Conservation (phyloP, 1,140 invertebrate genomes). For the Caenorhabditis brenneri region DNA sequence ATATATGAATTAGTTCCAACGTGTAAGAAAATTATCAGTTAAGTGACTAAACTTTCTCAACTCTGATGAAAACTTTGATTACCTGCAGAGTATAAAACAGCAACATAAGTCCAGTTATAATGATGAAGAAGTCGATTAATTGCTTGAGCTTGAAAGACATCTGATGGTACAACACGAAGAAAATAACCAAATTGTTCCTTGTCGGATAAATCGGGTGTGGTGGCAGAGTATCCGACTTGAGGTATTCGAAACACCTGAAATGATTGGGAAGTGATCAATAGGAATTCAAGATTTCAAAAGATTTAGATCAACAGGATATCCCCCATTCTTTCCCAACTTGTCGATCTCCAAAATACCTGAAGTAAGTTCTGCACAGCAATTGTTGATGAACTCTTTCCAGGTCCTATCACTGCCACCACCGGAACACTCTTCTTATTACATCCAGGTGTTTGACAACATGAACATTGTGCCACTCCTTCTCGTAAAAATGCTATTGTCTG, state of each 20-base stretch:
- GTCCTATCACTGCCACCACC: slow-evolving; percentile 65
- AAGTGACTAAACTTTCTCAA: background rate
- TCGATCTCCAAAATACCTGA: slow-evolving; percentile 74
- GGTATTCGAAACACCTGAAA: slow-evolving; percentile 68
- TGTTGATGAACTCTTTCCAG: slow-evolving; percentile 68
- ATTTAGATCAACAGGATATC: too few species aligned
- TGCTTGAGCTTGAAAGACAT: slow-evolving; percentile 81
- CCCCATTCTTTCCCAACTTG: too few species aligned
- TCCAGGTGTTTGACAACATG: slow-evolving; percentile 70
- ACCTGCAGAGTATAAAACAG: slow-evolving; percentile 83
- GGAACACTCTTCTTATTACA: slow-evolving; percentile 65
- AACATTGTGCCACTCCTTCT: slow-evolving; percentile 67
- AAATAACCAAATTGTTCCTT: slow-evolving; percentile 82
- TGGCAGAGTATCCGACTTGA: slow-evolving; percentile 81
- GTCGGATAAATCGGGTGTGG: slow-evolving; percentile 80
- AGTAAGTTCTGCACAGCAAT: slow-evolving; percentile 80
- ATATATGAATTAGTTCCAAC: too few species aligned
- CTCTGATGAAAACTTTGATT: too few species aligned
- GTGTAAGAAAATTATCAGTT: too few species aligned
- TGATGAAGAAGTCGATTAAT: slow-evolving; percentile 79
- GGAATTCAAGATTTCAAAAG: too few species aligned
- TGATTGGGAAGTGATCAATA: background rate
- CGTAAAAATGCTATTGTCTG: slow-evolving; percentile 71
- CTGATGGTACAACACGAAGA: slow-evolving; percentile 82
- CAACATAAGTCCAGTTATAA: slow-evolving; percentile 85